Conservation (phyloP, 2,113 vertebrate species). For the Macquaria ambigua region DNA sequence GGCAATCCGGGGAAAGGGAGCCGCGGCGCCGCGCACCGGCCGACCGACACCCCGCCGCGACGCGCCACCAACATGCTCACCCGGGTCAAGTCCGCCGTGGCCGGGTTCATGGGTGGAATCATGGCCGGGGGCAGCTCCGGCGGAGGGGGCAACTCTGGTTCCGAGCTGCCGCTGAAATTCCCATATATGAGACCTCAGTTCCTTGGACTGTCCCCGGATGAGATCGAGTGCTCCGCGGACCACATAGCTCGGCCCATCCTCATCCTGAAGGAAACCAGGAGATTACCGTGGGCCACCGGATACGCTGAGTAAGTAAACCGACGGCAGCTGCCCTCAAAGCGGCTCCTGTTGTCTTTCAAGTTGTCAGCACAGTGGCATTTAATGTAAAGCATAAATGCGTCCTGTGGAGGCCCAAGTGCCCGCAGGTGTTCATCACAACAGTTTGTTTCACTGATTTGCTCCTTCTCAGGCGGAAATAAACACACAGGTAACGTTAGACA, state of each 20-base stretch:
- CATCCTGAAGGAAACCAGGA: constrained; percentile 80
- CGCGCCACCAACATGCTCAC: constrained; percentile 79
- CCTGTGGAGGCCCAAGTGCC: constrained; percentile 22
- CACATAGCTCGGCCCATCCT: constrained; percentile 81
- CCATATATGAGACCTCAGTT: constrained; percentile 78
- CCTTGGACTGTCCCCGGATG: constrained; percentile 77
- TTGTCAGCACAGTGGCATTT: background rate
- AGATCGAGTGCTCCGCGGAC: constrained; percentile 81
- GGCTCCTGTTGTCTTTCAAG: background rate
- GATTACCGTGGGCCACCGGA: constrained; percentile 83
- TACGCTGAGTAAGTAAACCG: constrained; percentile 79
- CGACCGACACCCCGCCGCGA: constrained; percentile 71
- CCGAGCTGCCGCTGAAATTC: constrained; percentile 76
- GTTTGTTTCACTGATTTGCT: background rate
- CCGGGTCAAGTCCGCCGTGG: constrained; percentile 81
- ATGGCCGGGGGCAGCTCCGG: constrained; percentile 73
- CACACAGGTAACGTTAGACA: too few relatives aligned
- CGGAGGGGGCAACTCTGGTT: constrained; percentile 52
- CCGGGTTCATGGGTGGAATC: constrained; percentile 79
- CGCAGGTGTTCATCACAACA: constrained; percentile 14
- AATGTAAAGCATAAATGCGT: background rate
- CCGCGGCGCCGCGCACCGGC: constrained; percentile 76
- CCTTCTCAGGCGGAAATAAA: background rate
- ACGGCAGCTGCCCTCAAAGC: background rate
- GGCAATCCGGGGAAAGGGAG: constrained; percentile 82